Percentiles rank a stretch among this genome's conserved stretches.
These are phyloP conservation scores for Deilephila porcellus DNA, from an alignment of 2,888 invertebrate genomes.

Conservation along the genomic window DNA sequence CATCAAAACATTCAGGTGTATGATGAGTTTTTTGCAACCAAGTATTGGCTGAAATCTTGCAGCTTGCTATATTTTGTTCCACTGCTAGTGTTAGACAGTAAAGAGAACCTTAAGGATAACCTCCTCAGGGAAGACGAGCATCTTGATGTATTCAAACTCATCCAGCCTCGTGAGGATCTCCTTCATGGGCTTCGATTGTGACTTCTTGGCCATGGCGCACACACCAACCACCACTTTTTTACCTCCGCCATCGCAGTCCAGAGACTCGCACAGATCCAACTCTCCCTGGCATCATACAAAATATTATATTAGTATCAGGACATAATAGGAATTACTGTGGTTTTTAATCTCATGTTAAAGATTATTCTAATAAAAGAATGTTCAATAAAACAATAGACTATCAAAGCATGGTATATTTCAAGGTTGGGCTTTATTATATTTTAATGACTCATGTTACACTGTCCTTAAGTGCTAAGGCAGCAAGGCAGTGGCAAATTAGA, in stretches of 20 bases:
- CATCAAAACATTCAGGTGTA: not conserved
- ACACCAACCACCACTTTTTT: conserved; percentile 98
- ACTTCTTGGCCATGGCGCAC: conserved; percentile 99
- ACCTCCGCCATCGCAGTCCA: conserved; percentile 87
- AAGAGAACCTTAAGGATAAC: conserved; percentile 94
- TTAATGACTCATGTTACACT: too few species aligned
- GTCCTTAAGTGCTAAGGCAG: too few species aligned
- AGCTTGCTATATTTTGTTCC: conserved; percentile 70
- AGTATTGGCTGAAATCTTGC: conserved; percentile 29
- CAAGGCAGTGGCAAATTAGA: too few species aligned
- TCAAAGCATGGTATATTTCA: too few species aligned
- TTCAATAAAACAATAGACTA: too few species aligned
- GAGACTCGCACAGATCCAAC: conserved; percentile 89
- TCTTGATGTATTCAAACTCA: conserved; percentile 98
- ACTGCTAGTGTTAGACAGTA: conserved; percentile 77
- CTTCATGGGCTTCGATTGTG: conserved; percentile 99
- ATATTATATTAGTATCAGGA: not conserved
- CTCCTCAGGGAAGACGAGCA: conserved; percentile 97
- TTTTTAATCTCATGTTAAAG: too few species aligned
- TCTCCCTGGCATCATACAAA: conserved; percentile 85
- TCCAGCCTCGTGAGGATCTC: conserved; percentile 98
- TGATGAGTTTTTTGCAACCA: conserved; percentile 1
- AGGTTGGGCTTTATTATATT: too few species aligned
- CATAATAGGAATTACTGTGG: not conserved
- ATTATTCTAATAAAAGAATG: too few species aligned